Percentiles rank a stretch among this genome's conserved stretches.
Conservation (phyloP, 2,797 vertebrate species). For the Anguilla anguilla region DNA sequence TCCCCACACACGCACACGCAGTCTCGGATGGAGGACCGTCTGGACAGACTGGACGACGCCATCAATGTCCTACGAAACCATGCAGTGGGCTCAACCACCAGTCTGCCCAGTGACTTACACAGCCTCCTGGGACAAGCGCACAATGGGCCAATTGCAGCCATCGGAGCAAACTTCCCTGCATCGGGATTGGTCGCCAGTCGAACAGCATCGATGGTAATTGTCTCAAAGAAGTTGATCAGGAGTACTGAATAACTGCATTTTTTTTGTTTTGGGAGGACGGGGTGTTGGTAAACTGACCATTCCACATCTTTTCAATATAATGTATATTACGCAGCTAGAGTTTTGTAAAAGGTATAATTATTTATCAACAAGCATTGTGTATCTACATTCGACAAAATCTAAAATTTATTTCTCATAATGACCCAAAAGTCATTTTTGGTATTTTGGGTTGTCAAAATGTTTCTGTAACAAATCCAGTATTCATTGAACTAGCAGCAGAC, state of each 20-base stretch:
- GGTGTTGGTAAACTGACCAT: neutral
- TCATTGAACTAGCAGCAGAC: slow-evolving; percentile 37
- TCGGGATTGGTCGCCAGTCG: slow-evolving; percentile 73
- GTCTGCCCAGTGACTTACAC: slow-evolving; percentile 82
- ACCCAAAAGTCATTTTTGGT: neutral
- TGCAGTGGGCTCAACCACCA: slow-evolving; percentile 86
- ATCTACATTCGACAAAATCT: neutral
- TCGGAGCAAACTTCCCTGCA: slow-evolving; percentile 75
- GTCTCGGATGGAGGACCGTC: slow-evolving; percentile 92
- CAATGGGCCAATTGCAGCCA: slow-evolving; percentile 78
- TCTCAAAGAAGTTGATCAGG: neutral
- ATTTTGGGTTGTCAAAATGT: neutral
- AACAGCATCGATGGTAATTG: slow-evolving; percentile 76
- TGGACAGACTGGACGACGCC: slow-evolving; percentile 94
- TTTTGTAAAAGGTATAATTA: neutral
- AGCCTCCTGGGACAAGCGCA: slow-evolving; percentile 69
- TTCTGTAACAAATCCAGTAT: neutral
- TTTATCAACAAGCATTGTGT: neutral
- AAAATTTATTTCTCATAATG: neutral
- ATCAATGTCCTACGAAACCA: slow-evolving; percentile 95
- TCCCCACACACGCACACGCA: slow-evolving; percentile 51
- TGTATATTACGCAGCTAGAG: neutral
- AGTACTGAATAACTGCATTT: neutral
- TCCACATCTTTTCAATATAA: neutral
- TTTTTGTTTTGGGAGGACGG: neutral